Evolutionary conservation across 2,113 vertebrate species (phyloP).

Genomic region (Narcine bancroftii): DNA sequence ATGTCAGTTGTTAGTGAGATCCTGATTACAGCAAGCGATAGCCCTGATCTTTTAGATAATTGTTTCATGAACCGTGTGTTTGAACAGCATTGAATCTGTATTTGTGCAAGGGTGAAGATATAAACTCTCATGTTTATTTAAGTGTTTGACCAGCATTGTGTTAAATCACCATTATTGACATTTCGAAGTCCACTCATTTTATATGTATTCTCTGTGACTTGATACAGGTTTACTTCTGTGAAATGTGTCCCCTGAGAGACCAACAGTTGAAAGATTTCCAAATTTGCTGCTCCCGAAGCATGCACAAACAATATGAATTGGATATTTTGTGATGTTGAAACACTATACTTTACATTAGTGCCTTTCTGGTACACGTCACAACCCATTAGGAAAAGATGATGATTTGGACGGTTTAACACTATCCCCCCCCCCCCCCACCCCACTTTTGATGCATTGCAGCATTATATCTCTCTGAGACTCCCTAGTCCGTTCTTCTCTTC

Average conservation of each 20-base stretch:
- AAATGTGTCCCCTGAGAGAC: background rate
- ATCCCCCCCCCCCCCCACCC: too few species aligned
- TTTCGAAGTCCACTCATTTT: background rate
- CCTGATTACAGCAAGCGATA: background rate
- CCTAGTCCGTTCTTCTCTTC: too few species aligned
- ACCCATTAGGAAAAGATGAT: too few species aligned
- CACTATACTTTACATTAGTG: background rate
- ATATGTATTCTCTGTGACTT: background rate
- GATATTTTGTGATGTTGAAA: background rate
- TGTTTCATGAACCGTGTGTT: background rate
- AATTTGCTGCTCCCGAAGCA: background rate
- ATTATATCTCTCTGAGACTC: too few species aligned
- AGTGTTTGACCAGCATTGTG: background rate
- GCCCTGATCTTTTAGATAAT: background rate
- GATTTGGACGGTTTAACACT: too few species aligned
- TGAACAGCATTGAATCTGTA: slow-evolving; percentile 7
- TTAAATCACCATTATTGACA: slow-evolving; percentile 14
- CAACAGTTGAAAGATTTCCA: background rate
- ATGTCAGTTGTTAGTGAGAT: background rate
- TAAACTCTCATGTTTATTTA: slow-evolving; percentile 12
- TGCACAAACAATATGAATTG: background rate
- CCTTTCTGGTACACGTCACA: too few species aligned
- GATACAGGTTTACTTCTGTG: background rate
- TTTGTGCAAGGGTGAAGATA: slow-evolving; percentile 5
- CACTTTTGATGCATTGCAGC: too few species aligned